Evolutionary conservation across 2,113 vertebrate species (phyloP), one percentile per base, ranked within the genome.

Genomic region (Meles meles): DNA sequence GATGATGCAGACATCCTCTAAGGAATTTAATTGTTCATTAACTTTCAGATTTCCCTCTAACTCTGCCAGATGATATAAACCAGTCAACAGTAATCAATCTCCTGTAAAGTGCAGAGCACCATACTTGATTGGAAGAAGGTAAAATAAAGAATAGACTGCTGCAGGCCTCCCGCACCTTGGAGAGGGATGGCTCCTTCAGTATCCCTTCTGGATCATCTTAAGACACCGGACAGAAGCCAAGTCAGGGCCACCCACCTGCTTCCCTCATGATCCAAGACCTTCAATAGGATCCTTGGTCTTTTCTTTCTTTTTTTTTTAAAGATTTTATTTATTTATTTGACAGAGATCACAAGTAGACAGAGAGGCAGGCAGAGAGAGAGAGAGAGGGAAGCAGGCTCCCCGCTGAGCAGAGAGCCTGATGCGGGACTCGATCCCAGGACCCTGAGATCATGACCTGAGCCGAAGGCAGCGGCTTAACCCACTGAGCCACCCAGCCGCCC

Each of bases 11-110:
- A 93, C 80, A 92, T 90, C 61, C 49, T 93, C 83, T 88, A 79
- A 79, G 93, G 96, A 97, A 96, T 97, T 96, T 97, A 97, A 94
- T 84, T 82, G 55, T 95, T 76, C 83, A 97, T 97, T 97, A 96
- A 90, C 84, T 97, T 96, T 94, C 82, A 96, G 92, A 93, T 97
- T 77, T 84, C 44, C 71, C 84, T 95, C 44, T 84, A 91, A 86
- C 59, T 77, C 87, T 93, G 74, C 52, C 69, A 85, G 84, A 69
- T 63, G 71, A 25, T 93, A 89, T 37, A 88, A 84, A n/a, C n/a
- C 80, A 87, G 84, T 94, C 79, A 67, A 67, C 37, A 39, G 44
- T 77, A 89, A 97, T 88, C 63, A 79, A 34, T 93, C 74, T 93
- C 74, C 59, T 84, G 84, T 29, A 80, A 94, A 49, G 34, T 39